Base-by-base conservation (phyloP, 2,797 vertebrate genomes). In the Leptatherina wallacei region DNA sequence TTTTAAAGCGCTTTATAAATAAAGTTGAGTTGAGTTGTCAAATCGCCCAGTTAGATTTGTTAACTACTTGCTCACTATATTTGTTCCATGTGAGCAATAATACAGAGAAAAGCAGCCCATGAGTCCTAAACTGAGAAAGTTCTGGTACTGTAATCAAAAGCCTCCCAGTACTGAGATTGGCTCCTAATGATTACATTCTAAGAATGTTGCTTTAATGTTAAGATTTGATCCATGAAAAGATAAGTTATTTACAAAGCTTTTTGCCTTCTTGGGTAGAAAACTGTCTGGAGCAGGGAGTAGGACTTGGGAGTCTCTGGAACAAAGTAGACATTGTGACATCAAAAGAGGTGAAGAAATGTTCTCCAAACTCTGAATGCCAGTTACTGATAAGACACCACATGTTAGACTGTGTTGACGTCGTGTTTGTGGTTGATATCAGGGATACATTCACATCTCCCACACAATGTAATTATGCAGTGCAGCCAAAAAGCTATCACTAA, bases 181-280 rank as follows among this genome's bases (percentile, higher is more conserved):
- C 55, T 49, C 10, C 32, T 20, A 27, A 10, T 20, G 56, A 49
- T 49, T 32, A 29, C 36, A 59, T 59, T 59, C 56, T 57, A 13
- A n/a, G 10, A 59, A 67, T 22, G 36, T 42, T 1, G 20, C 38
- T 32, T 57, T 42, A 36, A 57, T 22, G 20, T 22, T 14, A 16
- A 47, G 38, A 49, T n/a, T 14, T 8, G 11, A 58, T 47, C 38
- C 29, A 47, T 68, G 65, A 33, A 20, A 24, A 58, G 29, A 47
- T 67, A 35, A 47, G 14, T 33, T 12, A 67, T 42, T 57, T 69
- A 68, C 20, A 68, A 58, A 49, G 42, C 56, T 18, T 29, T 5
- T 58, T 56, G 32, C n/a, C 22, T 30, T 10, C 55, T 5, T 14
- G 49, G 56, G 42, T 69, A 40, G 57, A 57, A 33, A 44, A 42